Evolutionary conservation across 2,888 invertebrate genomes (phyloP).

Genomic region (Entomobrya proxima): DNA sequence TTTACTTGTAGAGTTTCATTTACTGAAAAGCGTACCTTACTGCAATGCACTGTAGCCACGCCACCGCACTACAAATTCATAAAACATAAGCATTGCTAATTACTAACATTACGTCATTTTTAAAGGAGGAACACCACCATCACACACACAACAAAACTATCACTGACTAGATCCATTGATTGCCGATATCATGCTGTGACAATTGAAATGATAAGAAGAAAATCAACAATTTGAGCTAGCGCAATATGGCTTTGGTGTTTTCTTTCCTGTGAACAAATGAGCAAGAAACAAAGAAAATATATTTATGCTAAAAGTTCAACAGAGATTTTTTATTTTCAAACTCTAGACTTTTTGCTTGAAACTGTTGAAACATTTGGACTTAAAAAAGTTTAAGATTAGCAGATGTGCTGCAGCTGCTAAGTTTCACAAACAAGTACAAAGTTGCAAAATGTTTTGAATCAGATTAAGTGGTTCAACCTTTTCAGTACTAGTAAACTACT

Average conservation of each 20-base stretch:
- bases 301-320: not conserved
- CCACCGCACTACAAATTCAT: not conserved
- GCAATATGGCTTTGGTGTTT: too few species aligned
- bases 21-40: not conserved
- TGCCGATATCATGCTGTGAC: too few species aligned
- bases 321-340: not conserved
- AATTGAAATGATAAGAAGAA: too few species aligned
- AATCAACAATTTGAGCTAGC: too few species aligned
- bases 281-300: not conserved
- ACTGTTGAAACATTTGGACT: not conserved
- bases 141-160: not conserved
- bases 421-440: constrained; percentile 5
- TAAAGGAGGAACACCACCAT: not conserved
- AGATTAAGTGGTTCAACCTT: constrained; percentile 17
- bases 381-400: not conserved
- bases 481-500: too few species aligned
- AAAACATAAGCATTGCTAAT: constrained; percentile 15
- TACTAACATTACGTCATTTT: constrained; percentile 24
- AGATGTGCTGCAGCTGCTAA: constrained; percentile 16
- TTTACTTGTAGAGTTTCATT: not conserved
- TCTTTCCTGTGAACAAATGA: not conserved
- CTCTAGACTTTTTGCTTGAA: not conserved
- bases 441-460: not conserved
- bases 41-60: not conserved
- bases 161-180: not conserved